Evolutionary conservation across 2,113 vertebrate species (phyloP), one percentile per base, ranked within the genome.

Genomic region (Tretioscincus oriximinensis): DNA sequence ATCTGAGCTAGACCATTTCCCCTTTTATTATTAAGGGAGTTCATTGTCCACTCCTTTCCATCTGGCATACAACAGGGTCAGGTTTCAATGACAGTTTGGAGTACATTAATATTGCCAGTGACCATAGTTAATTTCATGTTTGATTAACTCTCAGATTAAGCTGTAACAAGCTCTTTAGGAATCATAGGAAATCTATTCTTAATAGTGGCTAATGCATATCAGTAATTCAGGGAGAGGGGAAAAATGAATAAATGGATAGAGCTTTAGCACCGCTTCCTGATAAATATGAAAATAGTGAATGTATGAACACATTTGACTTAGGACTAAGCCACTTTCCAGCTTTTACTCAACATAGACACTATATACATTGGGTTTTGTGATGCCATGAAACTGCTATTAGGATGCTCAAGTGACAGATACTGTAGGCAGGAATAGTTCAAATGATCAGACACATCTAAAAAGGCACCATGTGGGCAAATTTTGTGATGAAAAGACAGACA

Each of bases 241-340:
- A 61, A 86, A 63, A 86, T 81, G 74, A 47, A 78, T 88, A 82
- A 58, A 86, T 87, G 85, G 74, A 31, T 78, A 58, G 31, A 64
- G 85, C 91, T 87, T 77, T 84, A 88, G 85, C 82, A 84, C 86
- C 86, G 88, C 68, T 76, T 68, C 76, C 87, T 90, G 87, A 84
- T 89, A 93, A 90, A 87, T 77, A 81, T 92, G 88, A 80, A 88
- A 90, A 90, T 85, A 80, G 82, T 87, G 81, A 76, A 91, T 77
- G 29, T 83, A 87, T 89, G 90, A 31, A 85, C 87, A 79, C 81
- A 84, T 89, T 86, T 80, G 58, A 80, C 64, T 73, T 84, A 87
- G 81, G 86, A 87, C 85, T 88, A 73, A 73, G n/a, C 85, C 81
- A 76, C 75, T 87, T 68, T 84, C 51, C 26, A 73, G 51, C 29